These are phyloP conservation scores for Campoletis raptor DNA, from an alignment of 2,888 invertebrate genomes.

Conservation along the genomic window DNA sequence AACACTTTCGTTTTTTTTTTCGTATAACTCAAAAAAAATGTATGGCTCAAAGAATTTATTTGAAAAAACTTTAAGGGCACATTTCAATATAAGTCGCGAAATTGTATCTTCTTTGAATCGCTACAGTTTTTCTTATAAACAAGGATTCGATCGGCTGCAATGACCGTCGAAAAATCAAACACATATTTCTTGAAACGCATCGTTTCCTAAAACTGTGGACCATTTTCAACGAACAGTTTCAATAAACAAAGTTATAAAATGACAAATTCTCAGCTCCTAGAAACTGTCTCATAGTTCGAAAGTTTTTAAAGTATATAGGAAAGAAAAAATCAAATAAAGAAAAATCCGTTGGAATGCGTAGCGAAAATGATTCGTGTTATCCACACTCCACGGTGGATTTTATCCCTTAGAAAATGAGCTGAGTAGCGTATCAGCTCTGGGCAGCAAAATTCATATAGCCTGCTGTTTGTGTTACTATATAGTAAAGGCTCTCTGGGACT, in stretches of 20 bases:
- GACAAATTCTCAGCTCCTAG: background rate
- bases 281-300: background rate
- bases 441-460: conserved; percentile 40
- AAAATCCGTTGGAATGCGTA: conserved; percentile 19
- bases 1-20: too few species aligned
- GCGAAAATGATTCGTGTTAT: conserved; percentile 53
- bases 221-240: too few species aligned
- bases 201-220: too few species aligned
- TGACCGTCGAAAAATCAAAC: too few species aligned
- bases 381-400: conserved; percentile 60
- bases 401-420: conserved; percentile 58
- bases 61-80: too few species aligned
- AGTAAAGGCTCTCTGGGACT: conserved; percentile 19
- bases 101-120: too few species aligned
- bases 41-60: too few species aligned
- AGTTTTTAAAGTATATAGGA: background rate
- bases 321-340: background rate
- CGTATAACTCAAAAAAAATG: too few species aligned
- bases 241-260: background rate
- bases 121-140: too few species aligned
- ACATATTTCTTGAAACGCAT: too few species aligned
- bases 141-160: too few species aligned
- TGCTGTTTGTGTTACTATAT: conserved; percentile 5
- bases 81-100: too few species aligned
- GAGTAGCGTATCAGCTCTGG: conserved; percentile 48